Base-by-base conservation (phyloP, 2,888 invertebrate species). In the Torymus texanus region DNA sequence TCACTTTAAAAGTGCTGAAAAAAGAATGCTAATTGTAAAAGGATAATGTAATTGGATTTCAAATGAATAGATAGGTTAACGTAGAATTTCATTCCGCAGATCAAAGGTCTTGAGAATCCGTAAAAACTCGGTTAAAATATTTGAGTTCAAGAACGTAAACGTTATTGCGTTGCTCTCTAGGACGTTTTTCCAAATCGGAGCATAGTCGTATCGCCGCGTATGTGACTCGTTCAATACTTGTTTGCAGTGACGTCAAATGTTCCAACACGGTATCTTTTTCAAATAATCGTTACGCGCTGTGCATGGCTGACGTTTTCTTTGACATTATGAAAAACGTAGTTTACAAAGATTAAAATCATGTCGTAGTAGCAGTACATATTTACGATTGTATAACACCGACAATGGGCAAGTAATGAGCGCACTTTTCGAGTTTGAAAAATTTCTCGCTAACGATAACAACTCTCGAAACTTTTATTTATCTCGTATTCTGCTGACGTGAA, bases 311-410 rank as follows among this genome's bases (percentile, higher is more conserved):
- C 29, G 29, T 29, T n/a, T 21, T 3, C 41, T 61, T 61, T 61
- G 24, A 8, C 41, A 41, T 61, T 29, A n/a, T 12, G n/a, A 41
- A n/a, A 63, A 63, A 0, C 1, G 12, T 12, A 29, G 29, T 18
- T 62, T 2, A 10, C 12, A 12, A 63, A 41, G 41, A 41, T 63
- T 63, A 10, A 41, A 41, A 10, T 63, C 41, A 63, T 53, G 5
- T 41, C 8, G 41, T 41, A 8, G 41, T 41, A 41, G 41, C 41
- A 41, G 10, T 41, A n/a, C n/a, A n/a, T n/a, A 41, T 8, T 41
- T 18, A 11, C 21, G 18, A 66, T 67, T 67, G 67, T 67, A 24
- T 56, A 67, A 67, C 55, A 24, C 67, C 24, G 55, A 67, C 67
- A 53, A 53, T 53, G 53, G 3, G 41, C 41, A 41, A 41, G 10